Percentiles rank a stretch among this genome's conserved stretches.
Conservation (phyloP, 2,888 invertebrate species). For the Caenorhabditis macrosperma region DNA sequence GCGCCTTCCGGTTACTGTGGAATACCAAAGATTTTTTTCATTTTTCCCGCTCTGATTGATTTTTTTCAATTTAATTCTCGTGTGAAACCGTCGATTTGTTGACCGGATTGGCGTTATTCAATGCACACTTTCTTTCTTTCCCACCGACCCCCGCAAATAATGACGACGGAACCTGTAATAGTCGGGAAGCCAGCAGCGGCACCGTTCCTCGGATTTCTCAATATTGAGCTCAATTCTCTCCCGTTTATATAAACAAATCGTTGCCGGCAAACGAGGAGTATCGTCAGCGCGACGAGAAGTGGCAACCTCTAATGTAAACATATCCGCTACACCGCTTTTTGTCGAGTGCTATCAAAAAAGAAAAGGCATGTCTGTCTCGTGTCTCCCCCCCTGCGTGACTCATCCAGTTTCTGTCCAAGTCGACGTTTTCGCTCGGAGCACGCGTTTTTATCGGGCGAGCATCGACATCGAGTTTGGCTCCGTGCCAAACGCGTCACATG, state of each 20-base stretch:
- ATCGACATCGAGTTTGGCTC: neutral
- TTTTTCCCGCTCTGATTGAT: neutral
- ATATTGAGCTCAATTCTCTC: conserved; percentile 7
- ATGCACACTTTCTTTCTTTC: neutral
- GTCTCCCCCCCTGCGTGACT: conserved; percentile 18
- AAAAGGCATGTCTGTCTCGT: conserved; percentile 12
- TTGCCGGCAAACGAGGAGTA: conserved; percentile 5
- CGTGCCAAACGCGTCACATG: neutral
- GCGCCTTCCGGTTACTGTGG: neutral
- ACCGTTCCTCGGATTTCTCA: conserved; percentile 28
- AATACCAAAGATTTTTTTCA: neutral
- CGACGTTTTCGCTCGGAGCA: neutral
- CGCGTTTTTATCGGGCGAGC: neutral
- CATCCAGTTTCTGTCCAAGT: conserved; percentile 29
- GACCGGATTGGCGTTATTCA: neutral
- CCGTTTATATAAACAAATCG: conserved; percentile 50
- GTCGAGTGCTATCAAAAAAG: conserved; percentile 48
- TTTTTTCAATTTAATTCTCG: neutral
- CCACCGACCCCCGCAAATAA: conserved; percentile 2
- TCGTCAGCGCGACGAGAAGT: conserved; percentile 26
- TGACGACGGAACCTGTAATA: conserved; percentile 22
- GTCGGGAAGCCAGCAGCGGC: neutral
- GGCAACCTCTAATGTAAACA: conserved; percentile 57
- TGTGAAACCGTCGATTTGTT: neutral
- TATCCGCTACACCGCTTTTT: conserved; percentile 46